phyloP scores from a whole-genome alignment of 2,113 vertebrate species.

The Neolamprologus sp. region DNA sequence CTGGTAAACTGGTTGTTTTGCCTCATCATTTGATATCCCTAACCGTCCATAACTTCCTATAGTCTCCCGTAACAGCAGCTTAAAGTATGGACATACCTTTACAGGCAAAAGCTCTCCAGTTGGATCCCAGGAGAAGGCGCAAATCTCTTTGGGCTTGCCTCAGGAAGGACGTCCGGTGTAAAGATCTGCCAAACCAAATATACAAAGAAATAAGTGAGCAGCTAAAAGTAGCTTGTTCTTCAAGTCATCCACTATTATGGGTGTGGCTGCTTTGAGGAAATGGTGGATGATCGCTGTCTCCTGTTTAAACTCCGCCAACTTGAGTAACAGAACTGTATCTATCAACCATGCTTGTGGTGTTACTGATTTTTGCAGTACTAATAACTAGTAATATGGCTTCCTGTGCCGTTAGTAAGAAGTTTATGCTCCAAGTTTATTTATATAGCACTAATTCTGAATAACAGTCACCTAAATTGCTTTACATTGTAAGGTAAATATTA shows the following conservation, averaged over 20 bases:
- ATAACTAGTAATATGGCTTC: not conserved
- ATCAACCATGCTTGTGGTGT: not conserved
- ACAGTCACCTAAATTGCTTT: not conserved
- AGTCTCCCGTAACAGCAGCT: not conserved
- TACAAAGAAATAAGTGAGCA: not conserved
- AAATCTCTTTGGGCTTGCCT: not conserved
- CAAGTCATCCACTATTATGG: not conserved
- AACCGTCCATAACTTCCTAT: not conserved
- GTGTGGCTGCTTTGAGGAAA: not conserved
- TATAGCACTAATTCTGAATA: not conserved
- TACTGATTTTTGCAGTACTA: not conserved
- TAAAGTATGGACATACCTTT: not conserved
- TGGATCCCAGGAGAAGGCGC: not conserved
- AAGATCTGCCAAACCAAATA: not conserved
- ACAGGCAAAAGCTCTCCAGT: not conserved
- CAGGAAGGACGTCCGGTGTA: not conserved
- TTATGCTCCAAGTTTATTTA: not conserved
- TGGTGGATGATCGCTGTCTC: not conserved
- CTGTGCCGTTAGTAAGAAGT: not conserved
- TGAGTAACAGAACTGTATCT: not conserved
- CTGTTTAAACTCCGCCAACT: not conserved
- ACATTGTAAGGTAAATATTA: not conserved
- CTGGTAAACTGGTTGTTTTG: not conserved
- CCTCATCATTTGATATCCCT: not conserved
- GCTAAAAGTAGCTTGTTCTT: not conserved